Conservation (phyloP, 2,113 vertebrate species). For the Procapra przewalskii region DNA sequence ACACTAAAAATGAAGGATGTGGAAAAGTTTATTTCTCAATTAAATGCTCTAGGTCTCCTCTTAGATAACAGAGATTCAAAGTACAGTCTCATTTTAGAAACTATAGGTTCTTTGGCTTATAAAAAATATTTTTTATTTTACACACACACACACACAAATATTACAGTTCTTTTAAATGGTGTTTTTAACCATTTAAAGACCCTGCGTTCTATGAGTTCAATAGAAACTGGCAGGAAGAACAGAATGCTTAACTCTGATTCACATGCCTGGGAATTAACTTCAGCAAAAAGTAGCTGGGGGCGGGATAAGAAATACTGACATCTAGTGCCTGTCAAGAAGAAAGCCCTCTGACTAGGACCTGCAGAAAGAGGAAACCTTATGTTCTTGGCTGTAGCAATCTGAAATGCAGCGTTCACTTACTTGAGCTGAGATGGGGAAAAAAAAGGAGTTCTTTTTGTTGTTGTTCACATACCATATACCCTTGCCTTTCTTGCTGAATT, state of each 20-base stretch:
- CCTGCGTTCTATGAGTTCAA: not conserved
- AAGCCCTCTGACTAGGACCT: not conserved
- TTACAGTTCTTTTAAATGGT: not conserved
- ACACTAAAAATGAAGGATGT: not conserved
- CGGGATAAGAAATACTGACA: not conserved
- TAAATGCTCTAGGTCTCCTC: not conserved
- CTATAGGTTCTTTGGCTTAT: not conserved
- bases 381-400: not conserved
- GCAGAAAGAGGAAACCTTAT: not conserved
- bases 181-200: not conserved
- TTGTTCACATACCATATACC: not conserved
- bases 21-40: not conserved
- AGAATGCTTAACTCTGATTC: not conserved
- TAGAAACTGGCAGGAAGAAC: not conserved
- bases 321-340: not conserved
- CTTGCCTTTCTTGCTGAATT: not conserved
- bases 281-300: not conserved
- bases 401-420: not conserved
- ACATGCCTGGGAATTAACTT: not conserved
- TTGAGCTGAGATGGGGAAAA: not conserved
- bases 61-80: not conserved
- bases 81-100: not conserved
- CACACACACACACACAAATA: not conserved
- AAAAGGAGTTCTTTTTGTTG: not conserved
- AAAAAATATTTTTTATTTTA: not conserved